phyloP scores from a whole-genome alignment of 2,888 invertebrate genomes.

The Diaphora mendica region DNA sequence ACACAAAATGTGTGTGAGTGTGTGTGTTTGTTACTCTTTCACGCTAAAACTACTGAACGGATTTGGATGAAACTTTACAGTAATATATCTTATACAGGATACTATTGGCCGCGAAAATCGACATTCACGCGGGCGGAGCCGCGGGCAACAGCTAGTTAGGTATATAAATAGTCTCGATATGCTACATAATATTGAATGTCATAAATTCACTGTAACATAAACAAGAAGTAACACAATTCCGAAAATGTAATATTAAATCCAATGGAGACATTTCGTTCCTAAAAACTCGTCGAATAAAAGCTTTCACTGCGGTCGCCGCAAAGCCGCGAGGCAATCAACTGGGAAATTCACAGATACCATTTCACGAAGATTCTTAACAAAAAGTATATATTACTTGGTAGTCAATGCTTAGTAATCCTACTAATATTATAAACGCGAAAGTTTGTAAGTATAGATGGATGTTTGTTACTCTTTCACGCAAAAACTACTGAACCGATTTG shows the following conservation, averaged over 20 bases:
- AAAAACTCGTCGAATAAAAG: constrained; percentile 23
- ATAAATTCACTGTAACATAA: neutral
- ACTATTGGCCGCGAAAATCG: too few relatives aligned
- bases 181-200: neutral
- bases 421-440: too few relatives aligned
- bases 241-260: neutral
- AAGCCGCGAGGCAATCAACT: constrained; percentile 30
- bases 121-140: too few relatives aligned
- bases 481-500: too few relatives aligned
- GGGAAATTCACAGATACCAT: constrained; percentile 36
- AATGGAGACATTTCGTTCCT: neutral
- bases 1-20: too few relatives aligned
- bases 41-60: too few relatives aligned
- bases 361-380: constrained; percentile 35
- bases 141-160: too few relatives aligned
- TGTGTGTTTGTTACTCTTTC: too few relatives aligned
- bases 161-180: neutral
- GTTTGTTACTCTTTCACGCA: too few relatives aligned
- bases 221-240: neutral
- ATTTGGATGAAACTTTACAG: too few relatives aligned
- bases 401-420: constrained; percentile 8
- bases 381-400: constrained; percentile 32
- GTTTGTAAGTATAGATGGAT: too few relatives aligned
- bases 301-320: constrained; percentile 24
- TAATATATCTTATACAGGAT: too few relatives aligned